phyloP scores from a whole-genome alignment of 2,797 vertebrate genomes.

The Pempheris klunzingeri region DNA sequence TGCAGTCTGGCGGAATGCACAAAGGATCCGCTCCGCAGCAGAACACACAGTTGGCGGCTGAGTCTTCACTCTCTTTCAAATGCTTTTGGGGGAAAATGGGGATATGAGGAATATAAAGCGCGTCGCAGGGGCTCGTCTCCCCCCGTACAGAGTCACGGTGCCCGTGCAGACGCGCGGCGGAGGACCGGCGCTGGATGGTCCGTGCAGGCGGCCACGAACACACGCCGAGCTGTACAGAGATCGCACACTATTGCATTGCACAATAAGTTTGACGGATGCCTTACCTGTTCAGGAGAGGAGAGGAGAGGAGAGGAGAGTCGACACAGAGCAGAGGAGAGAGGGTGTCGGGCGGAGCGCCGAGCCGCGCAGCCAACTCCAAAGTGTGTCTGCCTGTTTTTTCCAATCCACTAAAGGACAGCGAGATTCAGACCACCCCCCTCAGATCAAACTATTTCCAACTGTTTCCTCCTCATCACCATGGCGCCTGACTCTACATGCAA shows the following conservation, averaged over 20 bases:
- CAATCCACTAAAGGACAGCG: slow-evolving; percentile 59
- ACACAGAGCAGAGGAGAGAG: slow-evolving; percentile 6
- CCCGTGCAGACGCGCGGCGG: slow-evolving; percentile 4
- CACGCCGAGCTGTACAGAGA: slow-evolving; percentile 2
- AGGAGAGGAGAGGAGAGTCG: slow-evolving; percentile 14
- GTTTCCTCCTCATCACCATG: slow-evolving; percentile 37
- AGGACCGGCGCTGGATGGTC: background rate
- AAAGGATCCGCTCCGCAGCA: too few relatives aligned
- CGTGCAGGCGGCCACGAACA: background rate
- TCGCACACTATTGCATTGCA: slow-evolving; percentile 22
- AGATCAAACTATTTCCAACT: slow-evolving; percentile 55
- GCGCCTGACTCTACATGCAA: too few relatives aligned
- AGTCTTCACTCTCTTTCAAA: slow-evolving; percentile 37
- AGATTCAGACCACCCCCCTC: slow-evolving; percentile 77
- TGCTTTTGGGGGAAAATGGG: background rate
- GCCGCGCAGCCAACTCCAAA: slow-evolving; percentile 66
- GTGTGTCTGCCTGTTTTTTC: slow-evolving; percentile 51
- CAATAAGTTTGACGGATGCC: slow-evolving; percentile 61
- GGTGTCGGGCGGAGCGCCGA: slow-evolving; percentile 39
- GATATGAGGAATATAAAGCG: background rate
- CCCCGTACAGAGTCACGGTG: background rate
- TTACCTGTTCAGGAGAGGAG: slow-evolving; percentile 73
- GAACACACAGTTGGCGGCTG: background rate
- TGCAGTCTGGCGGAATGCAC: slow-evolving; percentile 36
- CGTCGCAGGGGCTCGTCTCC: background rate